These are phyloP conservation scores for Panulirus ornatus DNA, from an alignment of 1,140 invertebrate species.

Conservation along the genomic window DNA sequence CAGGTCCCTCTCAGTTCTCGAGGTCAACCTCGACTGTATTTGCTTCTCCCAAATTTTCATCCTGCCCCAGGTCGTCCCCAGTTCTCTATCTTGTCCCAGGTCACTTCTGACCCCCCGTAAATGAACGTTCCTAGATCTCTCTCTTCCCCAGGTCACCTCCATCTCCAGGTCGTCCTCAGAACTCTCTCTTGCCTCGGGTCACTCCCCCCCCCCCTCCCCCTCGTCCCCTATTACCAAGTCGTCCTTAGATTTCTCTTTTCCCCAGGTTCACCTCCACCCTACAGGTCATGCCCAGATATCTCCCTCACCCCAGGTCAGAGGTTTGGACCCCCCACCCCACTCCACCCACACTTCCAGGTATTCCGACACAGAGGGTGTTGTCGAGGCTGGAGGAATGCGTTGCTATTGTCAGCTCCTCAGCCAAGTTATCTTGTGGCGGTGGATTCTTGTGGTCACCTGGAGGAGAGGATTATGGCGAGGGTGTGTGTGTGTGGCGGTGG, in stretches of 20 bases:
- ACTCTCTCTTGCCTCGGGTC: neutral
- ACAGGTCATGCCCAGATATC: too few relatives aligned
- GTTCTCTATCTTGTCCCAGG: neutral
- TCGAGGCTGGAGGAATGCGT: neutral
- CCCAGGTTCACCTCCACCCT: too few relatives aligned
- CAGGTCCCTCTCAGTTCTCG: too few relatives aligned
- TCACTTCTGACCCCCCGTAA: too few relatives aligned
- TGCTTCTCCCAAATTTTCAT: too few relatives aligned
- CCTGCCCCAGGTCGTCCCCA: neutral
- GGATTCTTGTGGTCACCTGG: too few relatives aligned
- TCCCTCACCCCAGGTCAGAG: too few relatives aligned
- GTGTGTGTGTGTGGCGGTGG: neutral
- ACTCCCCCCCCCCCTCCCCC: neutral
- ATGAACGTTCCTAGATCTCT: too few relatives aligned
- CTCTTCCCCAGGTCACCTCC: neutral
- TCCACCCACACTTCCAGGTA: too few relatives aligned
- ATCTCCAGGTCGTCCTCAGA: neutral
- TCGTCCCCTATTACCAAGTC: neutral
- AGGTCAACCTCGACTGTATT: too few relatives aligned
- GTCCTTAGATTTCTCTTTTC: too few relatives aligned
- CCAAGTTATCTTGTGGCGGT: neutral
- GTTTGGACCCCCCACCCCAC: neutral
- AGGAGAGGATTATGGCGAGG: neutral
- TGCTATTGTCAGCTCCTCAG: neutral
- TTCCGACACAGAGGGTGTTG: neutral